Evolutionary conservation across 2,888 invertebrate genomes (phyloP).

Genomic region (Doris montereyensis): DNA sequence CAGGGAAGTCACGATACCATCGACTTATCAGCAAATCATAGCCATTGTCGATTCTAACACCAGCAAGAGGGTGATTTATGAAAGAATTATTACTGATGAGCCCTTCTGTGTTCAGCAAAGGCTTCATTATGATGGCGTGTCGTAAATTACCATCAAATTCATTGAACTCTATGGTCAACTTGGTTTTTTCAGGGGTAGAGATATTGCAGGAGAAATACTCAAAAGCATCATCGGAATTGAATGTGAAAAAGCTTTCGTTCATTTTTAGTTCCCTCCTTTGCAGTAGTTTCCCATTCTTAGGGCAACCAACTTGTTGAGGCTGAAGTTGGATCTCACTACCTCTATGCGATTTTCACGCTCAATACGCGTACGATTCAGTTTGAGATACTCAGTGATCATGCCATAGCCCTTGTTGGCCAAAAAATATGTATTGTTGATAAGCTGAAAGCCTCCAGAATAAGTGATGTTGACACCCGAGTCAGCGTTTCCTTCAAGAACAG

Average conservation of each 20-base stretch:
- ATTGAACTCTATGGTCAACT: constrained; percentile 70
- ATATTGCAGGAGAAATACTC: constrained; percentile 89
- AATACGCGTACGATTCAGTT: constrained; percentile 65
- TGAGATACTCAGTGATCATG: constrained; percentile 64
- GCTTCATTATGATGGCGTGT: constrained; percentile 68
- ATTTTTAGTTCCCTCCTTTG: constrained; percentile 77
- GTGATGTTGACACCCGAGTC: constrained; percentile 90
- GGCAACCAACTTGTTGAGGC: constrained; percentile 89
- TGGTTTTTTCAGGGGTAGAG: constrained; percentile 59
- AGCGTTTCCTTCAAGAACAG: constrained; percentile 87
- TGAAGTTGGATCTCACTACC: constrained; percentile 88
- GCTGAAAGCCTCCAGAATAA: constrained; percentile 93
- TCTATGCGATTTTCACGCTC: constrained; percentile 61
- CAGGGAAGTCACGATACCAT: constrained; percentile 67
- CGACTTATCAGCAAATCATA: constrained; percentile 68
- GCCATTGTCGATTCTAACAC: constrained; percentile 87
- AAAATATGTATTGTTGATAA: constrained; percentile 88
- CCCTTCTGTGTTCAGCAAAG: constrained; percentile 70
- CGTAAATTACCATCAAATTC: constrained; percentile 64
- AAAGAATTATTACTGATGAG: constrained; percentile 86
- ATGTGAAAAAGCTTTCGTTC: constrained; percentile 92
- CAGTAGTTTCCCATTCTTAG: constrained; percentile 95
- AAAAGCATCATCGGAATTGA: constrained; percentile 84
- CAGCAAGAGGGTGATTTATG: constrained; percentile 85
- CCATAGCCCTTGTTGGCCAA: constrained; percentile 88